Conservation (phyloP, 2,888 invertebrate genomes). For the Mythimna vitellina region DNA sequence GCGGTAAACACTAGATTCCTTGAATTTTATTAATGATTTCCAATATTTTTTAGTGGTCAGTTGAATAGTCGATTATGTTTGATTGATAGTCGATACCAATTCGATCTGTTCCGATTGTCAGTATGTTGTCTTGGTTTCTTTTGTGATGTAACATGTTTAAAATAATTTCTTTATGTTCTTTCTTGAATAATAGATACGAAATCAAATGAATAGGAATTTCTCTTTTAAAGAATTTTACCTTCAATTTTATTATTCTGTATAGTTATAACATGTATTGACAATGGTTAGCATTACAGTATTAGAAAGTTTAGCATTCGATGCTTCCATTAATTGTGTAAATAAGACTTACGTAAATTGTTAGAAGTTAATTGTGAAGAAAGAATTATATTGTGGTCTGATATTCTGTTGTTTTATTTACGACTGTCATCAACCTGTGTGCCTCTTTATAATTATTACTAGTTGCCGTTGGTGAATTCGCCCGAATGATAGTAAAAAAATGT, state of each 20-base stretch:
- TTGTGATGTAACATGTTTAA: constrained; percentile 35
- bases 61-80: constrained; percentile 30
- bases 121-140: constrained; percentile 28
- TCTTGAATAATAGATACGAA: constrained; percentile 26
- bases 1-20: constrained; percentile 13
- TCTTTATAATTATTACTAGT: neutral
- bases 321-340: constrained; percentile 88
- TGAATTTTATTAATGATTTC: neutral
- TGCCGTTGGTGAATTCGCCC: too few relatives aligned
- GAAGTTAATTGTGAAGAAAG: constrained; percentile 83
- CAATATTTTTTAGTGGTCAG: constrained; percentile 13
- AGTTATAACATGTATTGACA: constrained; percentile 60
- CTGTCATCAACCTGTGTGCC: neutral
- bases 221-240: constrained; percentile 44
- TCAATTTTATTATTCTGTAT: constrained; percentile 54
- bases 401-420: constrained; percentile 71
- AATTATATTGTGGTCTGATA: constrained; percentile 88
- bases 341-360: constrained; percentile 86
- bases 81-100: constrained; percentile 38
- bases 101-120: constrained; percentile 12
- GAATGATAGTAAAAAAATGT: too few relatives aligned
- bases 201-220: constrained; percentile 23
- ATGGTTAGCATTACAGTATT: constrained; percentile 81
- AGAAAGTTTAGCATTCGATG: constrained; percentile 83
- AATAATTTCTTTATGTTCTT: constrained; percentile 23